Evolutionary conservation across 2,888 invertebrate genomes (phyloP).

Genomic region (Nephrotoma guestfalica): DNA sequence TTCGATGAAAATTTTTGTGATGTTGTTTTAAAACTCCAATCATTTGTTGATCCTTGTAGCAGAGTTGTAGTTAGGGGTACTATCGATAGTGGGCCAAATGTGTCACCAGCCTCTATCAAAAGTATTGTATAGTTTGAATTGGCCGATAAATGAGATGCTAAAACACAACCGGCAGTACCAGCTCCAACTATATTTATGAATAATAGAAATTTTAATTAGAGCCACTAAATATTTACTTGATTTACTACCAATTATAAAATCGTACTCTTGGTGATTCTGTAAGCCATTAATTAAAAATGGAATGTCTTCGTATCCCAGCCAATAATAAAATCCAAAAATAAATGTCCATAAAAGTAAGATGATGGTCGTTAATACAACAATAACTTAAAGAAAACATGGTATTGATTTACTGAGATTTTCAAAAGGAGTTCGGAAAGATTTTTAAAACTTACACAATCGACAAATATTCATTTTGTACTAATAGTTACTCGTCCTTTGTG

Average conservation of each 20-base stretch:
- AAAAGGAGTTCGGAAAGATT: neutral
- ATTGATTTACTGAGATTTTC: no score
- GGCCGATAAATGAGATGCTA: constrained; percentile 48
- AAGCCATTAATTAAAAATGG: constrained; percentile 8
- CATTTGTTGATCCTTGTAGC: constrained; percentile 48
- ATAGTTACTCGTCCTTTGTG: neutral
- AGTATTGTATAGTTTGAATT: constrained; percentile 41
- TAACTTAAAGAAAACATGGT: neutral
- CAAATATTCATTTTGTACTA: neutral
- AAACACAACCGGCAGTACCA: constrained; percentile 55
- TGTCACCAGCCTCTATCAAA: constrained; percentile 54
- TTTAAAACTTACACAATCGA: neutral
- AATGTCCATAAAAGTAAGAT: neutral
- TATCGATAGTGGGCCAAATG: constrained; percentile 48
- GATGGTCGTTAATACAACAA: neutral
- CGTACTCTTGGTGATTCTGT: constrained; percentile 7
- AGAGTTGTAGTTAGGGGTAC: constrained; percentile 49
- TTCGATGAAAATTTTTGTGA: constrained; percentile 50
- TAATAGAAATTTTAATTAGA: neutral
- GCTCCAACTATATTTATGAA: constrained; percentile 43
- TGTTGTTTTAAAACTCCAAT: constrained; percentile 51
- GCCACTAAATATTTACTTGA: neutral
- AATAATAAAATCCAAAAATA: constrained; percentile 8
- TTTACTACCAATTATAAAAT: constrained; percentile 14
- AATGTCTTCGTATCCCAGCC: constrained; percentile 10